phyloP scores from a whole-genome alignment of 2,113 vertebrate genomes.

The Crotalus helleri region DNA sequence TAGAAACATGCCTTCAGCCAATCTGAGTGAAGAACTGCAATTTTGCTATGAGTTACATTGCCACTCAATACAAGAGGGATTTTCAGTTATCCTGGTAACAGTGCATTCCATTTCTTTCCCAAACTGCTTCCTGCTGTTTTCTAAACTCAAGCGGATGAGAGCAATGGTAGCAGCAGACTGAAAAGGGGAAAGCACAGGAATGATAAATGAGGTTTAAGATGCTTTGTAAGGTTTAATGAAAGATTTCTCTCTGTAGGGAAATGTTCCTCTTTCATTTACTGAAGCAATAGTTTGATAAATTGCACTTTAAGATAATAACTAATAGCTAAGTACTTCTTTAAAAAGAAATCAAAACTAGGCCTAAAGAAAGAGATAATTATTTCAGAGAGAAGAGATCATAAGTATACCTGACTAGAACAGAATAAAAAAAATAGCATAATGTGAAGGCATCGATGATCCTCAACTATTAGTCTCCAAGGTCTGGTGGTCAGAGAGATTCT shows the following conservation, averaged over 20 bases:
- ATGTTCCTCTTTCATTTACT: constrained; percentile 63
- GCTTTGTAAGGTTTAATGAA: constrained; percentile 70
- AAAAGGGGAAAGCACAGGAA: constrained; percentile 25
- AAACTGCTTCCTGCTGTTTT: constrained; percentile 48
- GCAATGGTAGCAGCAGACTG: not conserved
- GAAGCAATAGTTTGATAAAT: constrained; percentile 71
- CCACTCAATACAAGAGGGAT: constrained; percentile 32
- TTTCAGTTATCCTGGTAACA: constrained; percentile 29
- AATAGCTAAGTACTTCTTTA: constrained; percentile 39
- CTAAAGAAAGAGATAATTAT: constrained; percentile 44
- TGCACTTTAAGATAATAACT: constrained; percentile 49
- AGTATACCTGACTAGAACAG: not conserved
- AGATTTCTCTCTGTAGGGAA: constrained; percentile 71
- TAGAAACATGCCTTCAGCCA: not conserved
- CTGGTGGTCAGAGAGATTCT: not conserved
- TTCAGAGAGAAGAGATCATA: not conserved
- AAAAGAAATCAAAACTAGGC: constrained; percentile 42
- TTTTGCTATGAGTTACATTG: not conserved
- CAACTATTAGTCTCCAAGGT: not conserved
- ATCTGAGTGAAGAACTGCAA: not conserved
- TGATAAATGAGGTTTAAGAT: constrained; percentile 65
- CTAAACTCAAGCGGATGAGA: constrained; percentile 49
- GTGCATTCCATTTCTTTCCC: constrained; percentile 28
- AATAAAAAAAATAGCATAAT: not conserved
- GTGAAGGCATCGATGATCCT: not conserved